Evolutionary conservation across 2,113 vertebrate species (phyloP).

Genomic region (Pygoscelis antarcticus): DNA sequence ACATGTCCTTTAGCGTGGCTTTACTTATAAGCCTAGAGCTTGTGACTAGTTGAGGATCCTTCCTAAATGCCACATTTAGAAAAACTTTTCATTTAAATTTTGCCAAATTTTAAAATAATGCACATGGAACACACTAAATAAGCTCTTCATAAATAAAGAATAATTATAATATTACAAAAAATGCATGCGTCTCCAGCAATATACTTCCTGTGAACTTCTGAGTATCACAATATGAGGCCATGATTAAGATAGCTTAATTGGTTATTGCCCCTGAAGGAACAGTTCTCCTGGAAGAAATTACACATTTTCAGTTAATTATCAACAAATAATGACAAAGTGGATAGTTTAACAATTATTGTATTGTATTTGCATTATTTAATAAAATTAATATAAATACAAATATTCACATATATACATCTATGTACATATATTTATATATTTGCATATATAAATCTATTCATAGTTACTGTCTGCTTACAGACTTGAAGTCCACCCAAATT

Average conservation of each 20-base stretch:
- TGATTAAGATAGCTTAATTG: neutral
- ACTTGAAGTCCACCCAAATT: neutral
- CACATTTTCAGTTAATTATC: neutral
- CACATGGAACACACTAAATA: neutral
- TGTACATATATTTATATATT: no score
- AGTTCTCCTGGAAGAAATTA: neutral
- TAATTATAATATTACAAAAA: neutral
- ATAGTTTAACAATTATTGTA: neutral
- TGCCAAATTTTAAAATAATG: neutral
- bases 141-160: neutral
- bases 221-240: neutral
- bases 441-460: neutral
- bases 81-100: neutral
- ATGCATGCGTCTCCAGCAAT: neutral
- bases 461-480: neutral
- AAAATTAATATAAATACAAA: neutral
- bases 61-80: neutral
- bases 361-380: neutral
- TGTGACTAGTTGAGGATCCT: neutral
- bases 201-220: neutral
- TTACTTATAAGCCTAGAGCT: neutral
- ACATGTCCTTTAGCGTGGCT: rapidly evolving
- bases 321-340: neutral
- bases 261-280: neutral
- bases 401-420: neutral